These are phyloP conservation scores for Formica aserva DNA, from an alignment of 2,888 invertebrate genomes.

Conservation along the genomic window DNA sequence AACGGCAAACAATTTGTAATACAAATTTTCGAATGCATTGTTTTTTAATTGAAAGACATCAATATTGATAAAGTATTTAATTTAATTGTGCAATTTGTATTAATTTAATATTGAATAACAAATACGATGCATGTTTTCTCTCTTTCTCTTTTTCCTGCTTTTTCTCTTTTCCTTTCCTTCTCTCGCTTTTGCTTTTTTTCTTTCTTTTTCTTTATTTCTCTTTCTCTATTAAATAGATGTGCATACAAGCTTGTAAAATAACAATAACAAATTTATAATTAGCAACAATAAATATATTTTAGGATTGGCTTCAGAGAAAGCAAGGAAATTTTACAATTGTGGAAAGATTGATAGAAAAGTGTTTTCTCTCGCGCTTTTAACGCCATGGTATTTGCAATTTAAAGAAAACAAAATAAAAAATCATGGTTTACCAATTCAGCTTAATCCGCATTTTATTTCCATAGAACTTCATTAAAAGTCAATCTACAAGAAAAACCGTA, in stretches of 20 bases:
- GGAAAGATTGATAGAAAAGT: neutral
- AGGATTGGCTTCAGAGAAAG: neutral
- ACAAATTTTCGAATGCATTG: neutral
- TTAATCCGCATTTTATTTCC: neutral
- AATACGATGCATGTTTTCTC: neutral
- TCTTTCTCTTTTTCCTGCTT: no score
- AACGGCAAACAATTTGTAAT: constrained; percentile 6
- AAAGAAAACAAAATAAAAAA: neutral
- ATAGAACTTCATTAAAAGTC: neutral
- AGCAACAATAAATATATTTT: neutral
- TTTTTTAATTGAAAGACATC: neutral
- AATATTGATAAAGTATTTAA: constrained; percentile 19
- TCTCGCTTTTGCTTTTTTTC: no score
- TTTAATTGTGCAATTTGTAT: neutral
- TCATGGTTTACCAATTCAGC: neutral
- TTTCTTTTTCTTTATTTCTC: neutral
- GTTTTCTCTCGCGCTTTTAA: neutral
- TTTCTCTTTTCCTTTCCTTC: no score
- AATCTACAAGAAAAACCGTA: neutral
- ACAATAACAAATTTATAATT: neutral
- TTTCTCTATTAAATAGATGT: neutral
- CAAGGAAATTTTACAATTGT: neutral
- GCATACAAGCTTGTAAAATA: neutral
- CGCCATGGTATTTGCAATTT: neutral
- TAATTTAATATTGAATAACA: constrained; percentile 23